phyloP scores from a whole-genome alignment of 2,888 invertebrate genomes.

The Lobophora halterata region DNA sequence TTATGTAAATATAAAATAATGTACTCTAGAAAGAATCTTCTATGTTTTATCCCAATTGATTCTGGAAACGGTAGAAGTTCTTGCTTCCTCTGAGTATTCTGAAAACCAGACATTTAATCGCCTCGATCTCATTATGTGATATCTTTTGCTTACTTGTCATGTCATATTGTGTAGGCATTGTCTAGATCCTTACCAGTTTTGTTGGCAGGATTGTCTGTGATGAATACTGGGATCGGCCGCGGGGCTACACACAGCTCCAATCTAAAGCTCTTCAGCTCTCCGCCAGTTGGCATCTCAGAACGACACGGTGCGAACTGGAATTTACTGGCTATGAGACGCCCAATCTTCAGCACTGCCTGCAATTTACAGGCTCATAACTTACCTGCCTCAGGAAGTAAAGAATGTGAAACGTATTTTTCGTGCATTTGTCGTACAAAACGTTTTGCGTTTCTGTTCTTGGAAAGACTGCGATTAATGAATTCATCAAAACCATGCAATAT shows the following conservation, averaged over 20 bases:
- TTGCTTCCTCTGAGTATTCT: constrained; percentile 4
- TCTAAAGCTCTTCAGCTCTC: constrained; percentile 55
- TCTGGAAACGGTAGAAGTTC: constrained; percentile 17
- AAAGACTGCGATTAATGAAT: no score
- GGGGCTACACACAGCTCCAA: constrained; percentile 58
- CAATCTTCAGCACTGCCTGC: constrained; percentile 59
- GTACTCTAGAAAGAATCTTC: background rate
- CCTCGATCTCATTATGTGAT: no score
- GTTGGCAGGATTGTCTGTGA: constrained; percentile 11
- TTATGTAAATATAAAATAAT: background rate
- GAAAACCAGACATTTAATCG: constrained; percentile 5
- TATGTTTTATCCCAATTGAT: constrained; percentile 33
- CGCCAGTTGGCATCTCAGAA: constrained; percentile 49
- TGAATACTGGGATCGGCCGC: constrained; percentile 31
- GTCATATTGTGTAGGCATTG: no score
- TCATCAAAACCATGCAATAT: no score
- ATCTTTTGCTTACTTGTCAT: no score
- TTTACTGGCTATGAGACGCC: constrained; percentile 45
- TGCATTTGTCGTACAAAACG: no score
- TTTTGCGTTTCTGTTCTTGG: no score
- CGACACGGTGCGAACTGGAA: constrained; percentile 36
- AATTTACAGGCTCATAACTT: constrained; percentile 13
- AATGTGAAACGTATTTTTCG: no score
- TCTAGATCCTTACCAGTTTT: constrained; percentile 19
- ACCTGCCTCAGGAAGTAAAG: no score